phyloP scores from a whole-genome alignment of 2,797 vertebrate species.

The Poeciliopsis presidionis region DNA sequence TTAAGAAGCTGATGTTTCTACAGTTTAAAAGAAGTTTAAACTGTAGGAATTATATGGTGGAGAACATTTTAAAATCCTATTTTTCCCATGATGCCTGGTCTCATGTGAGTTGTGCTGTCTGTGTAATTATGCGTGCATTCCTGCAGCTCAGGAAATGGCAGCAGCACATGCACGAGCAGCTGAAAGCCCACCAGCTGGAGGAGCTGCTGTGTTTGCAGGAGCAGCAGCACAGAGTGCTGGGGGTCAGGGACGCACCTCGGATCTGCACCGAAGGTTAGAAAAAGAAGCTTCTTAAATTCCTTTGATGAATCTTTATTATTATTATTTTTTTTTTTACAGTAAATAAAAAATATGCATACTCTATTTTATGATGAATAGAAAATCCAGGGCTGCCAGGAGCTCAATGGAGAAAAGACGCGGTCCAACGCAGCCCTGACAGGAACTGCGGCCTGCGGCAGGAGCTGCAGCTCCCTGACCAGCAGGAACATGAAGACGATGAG shows the following conservation, averaged over 20 bases:
- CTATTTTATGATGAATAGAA: slow-evolving; percentile 33
- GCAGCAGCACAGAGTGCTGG: slow-evolving; percentile 87
- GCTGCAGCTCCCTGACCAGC: slow-evolving; percentile 9
- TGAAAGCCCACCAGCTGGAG: slow-evolving; percentile 89
- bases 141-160: slow-evolving; percentile 90
- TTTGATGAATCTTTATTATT: not conserved
- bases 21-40: not conserved
- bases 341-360: not conserved
- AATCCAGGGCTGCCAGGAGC: slow-evolving; percentile 27
- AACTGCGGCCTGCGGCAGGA: slow-evolving; percentile 9
- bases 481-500: slow-evolving; percentile 14
- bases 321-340: not conserved
- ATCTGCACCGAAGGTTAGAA: slow-evolving; percentile 48
- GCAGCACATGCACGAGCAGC: slow-evolving; percentile 90
- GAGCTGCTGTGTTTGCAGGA: slow-evolving; percentile 88
- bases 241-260: slow-evolving; percentile 62
- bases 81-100: not conserved
- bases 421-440: slow-evolving; percentile 8
- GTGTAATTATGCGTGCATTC: slow-evolving; percentile 19
- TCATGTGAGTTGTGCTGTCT: not conserved
- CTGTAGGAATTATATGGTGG: not conserved
- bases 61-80: not conserved
- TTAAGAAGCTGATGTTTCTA: not conserved
- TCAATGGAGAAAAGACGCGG: slow-evolving; percentile 25
- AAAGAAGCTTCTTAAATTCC: not conserved